Evolutionary conservation across 1,140 invertebrate species (phyloP).

Genomic region (Drosophila paulistorum): DNA sequence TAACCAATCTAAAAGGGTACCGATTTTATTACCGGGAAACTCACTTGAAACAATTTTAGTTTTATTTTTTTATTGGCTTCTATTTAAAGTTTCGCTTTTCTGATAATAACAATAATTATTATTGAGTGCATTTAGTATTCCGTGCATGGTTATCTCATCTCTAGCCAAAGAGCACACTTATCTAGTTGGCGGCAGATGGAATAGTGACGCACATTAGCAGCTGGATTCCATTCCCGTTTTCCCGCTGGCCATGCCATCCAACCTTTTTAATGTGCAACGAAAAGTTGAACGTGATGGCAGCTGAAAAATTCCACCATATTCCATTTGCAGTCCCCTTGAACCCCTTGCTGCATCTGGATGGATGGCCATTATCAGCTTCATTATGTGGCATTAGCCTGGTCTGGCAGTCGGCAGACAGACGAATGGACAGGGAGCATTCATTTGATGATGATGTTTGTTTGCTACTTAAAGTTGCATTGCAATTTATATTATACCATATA

Average conservation of each 20-base stretch:
- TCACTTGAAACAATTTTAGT: neutral
- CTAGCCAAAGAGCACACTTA: neutral
- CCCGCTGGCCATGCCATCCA: neutral
- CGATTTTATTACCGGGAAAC: too few species aligned
- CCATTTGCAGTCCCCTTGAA: conserved; percentile 31
- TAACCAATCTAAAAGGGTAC: too few species aligned
- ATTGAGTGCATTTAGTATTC: conserved; percentile 7
- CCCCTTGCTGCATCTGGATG: conserved; percentile 2
- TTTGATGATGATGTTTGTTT: conserved; percentile 43
- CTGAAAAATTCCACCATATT: conserved; percentile 36
- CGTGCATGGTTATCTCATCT: neutral
- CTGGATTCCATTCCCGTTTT: conserved; percentile 1
- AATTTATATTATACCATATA: conserved; percentile 51
- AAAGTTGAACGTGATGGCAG: conserved; percentile 64
- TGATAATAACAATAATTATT: conserved; percentile 8
- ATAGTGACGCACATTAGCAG: conserved; percentile 67
- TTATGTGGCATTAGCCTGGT: conserved; percentile 73
- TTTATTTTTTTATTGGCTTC: neutral
- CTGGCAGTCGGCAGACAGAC: neutral
- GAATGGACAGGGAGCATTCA: neutral
- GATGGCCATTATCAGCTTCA: conserved; percentile 78
- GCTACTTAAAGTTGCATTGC: conserved; percentile 72
- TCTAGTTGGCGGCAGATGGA: conserved; percentile 42
- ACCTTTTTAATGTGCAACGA: conserved; percentile 60
- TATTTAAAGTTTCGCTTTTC: neutral